Percentiles rank a stretch among this genome's conserved stretches.
phyloP scores from a whole-genome alignment of 2,888 invertebrate species.

The Caenorhabditis drosophilae region DNA sequence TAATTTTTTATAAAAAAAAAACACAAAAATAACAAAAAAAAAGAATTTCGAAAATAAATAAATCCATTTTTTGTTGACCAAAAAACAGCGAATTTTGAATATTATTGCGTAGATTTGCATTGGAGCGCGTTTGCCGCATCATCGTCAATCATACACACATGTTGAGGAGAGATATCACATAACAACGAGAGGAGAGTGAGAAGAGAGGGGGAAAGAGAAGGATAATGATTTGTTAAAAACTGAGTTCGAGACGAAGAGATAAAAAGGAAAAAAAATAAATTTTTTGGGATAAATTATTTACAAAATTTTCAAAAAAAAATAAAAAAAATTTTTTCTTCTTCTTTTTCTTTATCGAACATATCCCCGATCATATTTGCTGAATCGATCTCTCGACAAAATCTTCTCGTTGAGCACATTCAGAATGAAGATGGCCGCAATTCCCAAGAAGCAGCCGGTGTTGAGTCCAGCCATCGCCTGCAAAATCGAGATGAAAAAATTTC shows the following conservation, averaged over 20 bases:
- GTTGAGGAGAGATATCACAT: no score
- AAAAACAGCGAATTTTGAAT: no score
- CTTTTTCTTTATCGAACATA: constrained; percentile 8
- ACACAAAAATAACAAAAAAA: no score
- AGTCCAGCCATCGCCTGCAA: constrained; percentile 64
- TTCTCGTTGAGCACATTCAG: constrained; percentile 64
- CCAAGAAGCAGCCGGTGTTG: constrained; percentile 63
- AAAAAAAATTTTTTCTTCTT: neutral
- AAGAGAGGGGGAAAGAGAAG: no score
- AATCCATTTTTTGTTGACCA: no score
- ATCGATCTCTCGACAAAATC: constrained; percentile 49
- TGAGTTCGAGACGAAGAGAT: no score
- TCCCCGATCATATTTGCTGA: constrained; percentile 48
- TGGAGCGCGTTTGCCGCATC: no score
- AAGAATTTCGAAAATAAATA: no score
- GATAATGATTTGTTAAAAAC: no score
- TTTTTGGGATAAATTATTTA: neutral
- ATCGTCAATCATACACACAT: no score
- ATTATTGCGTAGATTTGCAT: no score
- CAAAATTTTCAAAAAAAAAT: neutral
- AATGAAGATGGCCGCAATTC: constrained; percentile 61
- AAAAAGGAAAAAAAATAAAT: neutral
- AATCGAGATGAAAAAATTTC: constrained; percentile 12
- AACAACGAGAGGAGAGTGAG: neutral
- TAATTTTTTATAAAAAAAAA: no score